Evolutionary conservation across 2,888 invertebrate species (phyloP), one percentile per base, ranked within the genome.

Genomic region (Pristionchus arcanus): DNA sequence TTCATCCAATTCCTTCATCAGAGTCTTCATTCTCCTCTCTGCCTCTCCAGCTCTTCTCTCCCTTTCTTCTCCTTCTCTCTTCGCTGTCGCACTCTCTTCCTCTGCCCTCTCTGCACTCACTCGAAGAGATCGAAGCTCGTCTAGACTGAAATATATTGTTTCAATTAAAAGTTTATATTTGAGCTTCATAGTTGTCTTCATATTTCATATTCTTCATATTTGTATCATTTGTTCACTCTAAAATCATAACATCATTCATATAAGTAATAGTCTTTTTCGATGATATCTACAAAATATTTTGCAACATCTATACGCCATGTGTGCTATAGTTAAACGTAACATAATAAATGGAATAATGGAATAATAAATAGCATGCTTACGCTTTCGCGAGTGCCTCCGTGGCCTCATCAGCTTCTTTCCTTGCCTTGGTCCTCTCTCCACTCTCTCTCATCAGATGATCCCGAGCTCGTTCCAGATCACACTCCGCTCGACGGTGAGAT

Each of bases 1-100:
- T 34, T 90, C 66, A 53, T n/a, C 49, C 77, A 68, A 63, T 66
- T 90, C 89, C 19, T 83, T 83, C 63, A 68, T 88, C 74, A 90
- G 59, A 81, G 53, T 88, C 87, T 31, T 74, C 71, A 34, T 59
- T 85, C 59, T 81, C 89, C 49, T 71, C 68, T 84, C 89, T n/a
- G 53, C 63, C 74, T 83, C 90, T 90, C 84, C 31, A 49, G 31
- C 85, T 34, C n/a, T 28, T 25, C 83, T 37, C 68, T 31, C 89
- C 53, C 37, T 37, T 34, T 86, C 86, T 37, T 55, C 86, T 37
- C 31, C 66, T 28, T 34, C 49, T 25, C 28, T 28, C 42, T 7
- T 34, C 25, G 87, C 87, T 13, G 37, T 34, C 7, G 31, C 28
- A 25, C 37, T 31, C 77, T 88, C 88, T 63, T 55, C 71, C 21